Conservation (phyloP, 2,888 invertebrate genomes). For the Drosophila meridionalis region DNA sequence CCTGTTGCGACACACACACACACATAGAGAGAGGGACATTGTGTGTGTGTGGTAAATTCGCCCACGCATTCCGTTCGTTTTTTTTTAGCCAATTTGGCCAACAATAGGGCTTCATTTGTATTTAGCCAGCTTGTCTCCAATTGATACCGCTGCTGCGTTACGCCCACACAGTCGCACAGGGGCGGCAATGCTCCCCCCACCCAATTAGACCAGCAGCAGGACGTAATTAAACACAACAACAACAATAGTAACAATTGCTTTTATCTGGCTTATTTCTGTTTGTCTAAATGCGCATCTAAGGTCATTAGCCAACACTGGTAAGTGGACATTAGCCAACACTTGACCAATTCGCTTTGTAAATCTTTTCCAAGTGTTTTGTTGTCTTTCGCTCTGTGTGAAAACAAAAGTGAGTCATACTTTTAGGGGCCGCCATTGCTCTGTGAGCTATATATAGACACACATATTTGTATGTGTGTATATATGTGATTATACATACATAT, state of each 20-base stretch:
- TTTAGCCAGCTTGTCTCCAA: slow-evolving; percentile 78
- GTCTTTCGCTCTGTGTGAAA: not conserved
- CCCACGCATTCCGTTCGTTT: slow-evolving; percentile 55
- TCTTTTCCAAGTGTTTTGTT: slow-evolving; percentile 3
- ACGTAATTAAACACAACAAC: slow-evolving; percentile 57
- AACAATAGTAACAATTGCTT: slow-evolving; percentile 4
- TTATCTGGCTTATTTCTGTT: slow-evolving; percentile 11
- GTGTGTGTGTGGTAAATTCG: slow-evolving; percentile 7
- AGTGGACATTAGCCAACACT: slow-evolving; percentile 8
- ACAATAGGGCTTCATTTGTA: slow-evolving; percentile 78
- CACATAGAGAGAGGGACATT: not conserved
- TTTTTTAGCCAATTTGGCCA: slow-evolving; percentile 62
- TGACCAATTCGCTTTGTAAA: not conserved
- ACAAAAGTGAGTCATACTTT: slow-evolving; percentile 26
- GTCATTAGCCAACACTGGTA: not conserved
- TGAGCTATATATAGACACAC: not conserved
- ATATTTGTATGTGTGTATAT: not conserved
- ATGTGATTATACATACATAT: not conserved
- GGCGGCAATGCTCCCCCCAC: slow-evolving; percentile 16
- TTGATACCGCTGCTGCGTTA: slow-evolving; percentile 49
- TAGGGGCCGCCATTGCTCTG: slow-evolving; percentile 3
- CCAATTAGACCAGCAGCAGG: slow-evolving; percentile 74
- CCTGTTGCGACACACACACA: not conserved
- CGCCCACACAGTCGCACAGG: slow-evolving; percentile 24
- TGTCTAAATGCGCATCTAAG: not conserved